Evolutionary conservation across 2,113 vertebrate species (phyloP), one percentile per base, ranked within the genome.

Genomic region (Ptychochromis oligacanthus): DNA sequence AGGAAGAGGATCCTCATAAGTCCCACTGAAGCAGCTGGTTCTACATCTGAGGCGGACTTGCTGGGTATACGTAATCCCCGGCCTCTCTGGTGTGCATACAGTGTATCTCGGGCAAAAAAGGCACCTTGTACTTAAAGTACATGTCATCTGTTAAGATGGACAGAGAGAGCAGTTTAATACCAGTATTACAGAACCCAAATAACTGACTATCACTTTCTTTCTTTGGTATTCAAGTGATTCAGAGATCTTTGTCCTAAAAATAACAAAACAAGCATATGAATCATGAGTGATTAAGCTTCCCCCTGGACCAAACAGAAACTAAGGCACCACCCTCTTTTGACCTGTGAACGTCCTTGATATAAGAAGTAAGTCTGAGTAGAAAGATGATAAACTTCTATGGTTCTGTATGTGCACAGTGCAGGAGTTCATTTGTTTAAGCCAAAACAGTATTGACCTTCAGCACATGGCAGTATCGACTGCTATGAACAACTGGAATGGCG

Each of bases 1-100:
- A 91, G 90, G 91, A 62, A 57, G 77, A 89, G 76, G 80, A 90
- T 87, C 86, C 92, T 90, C 88, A 78, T 80, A 81, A 82, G 75
- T 49, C 54, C 81, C 84, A 83, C 72, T 74, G 58, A 91, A 90
- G 91, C 89, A 91, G 91, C 90, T 91, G 83, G 12, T 83, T 82
- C 64, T 91, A 72, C 84, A 85, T 90, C 74, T 86, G 78, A 88
- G 67, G 56, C 56, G 84, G 60, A 82, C 75, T 75, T 52, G 64
- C 64, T 55, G 2, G 62, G 64, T 43, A 84, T 46, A 61, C 14
- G 6, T 81, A 55, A 74, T 76, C 67, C 55, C 55, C 67, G 10
- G 15, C 76, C 79, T 74, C 34, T 52, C 15, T 58, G 14, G 1
- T 43, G 46, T 13, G 11, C 14, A 22, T 43, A 70, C 1, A 70